Evolutionary conservation across 2,113 vertebrate genomes (phyloP).

Genomic region (Coptodon rendalli): DNA sequence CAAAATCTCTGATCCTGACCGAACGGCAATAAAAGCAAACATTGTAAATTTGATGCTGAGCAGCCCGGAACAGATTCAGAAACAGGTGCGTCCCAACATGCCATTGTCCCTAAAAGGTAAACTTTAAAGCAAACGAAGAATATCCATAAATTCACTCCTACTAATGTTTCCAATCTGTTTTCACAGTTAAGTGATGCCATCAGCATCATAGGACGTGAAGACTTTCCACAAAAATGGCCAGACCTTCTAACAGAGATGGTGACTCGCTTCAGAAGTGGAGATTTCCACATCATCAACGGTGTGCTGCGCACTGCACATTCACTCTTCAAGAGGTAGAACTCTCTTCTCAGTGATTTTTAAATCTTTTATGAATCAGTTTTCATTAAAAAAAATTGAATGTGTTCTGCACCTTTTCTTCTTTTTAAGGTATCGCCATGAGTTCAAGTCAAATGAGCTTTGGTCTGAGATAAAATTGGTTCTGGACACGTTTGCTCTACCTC

Average conservation of each 20-base stretch:
- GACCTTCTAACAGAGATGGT: constrained; percentile 97
- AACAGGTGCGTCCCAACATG: constrained; percentile 79
- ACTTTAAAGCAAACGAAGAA: not conserved
- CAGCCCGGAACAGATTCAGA: constrained; percentile 98
- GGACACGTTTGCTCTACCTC: constrained; percentile 91
- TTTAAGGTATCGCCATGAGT: constrained; percentile 93
- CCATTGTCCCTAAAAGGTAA: not conserved
- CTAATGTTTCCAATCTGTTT: not conserved
- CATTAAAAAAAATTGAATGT: not conserved
- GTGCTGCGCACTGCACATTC: constrained; percentile 95
- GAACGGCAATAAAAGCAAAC: constrained; percentile 93
- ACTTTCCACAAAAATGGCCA: constrained; percentile 98
- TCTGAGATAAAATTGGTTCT: constrained; percentile 95
- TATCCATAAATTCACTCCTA: not conserved
- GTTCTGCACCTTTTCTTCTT: not conserved
- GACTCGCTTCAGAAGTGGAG: constrained; percentile 92
- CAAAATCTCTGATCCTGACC: constrained; percentile 90
- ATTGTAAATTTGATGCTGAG: constrained; percentile 98
- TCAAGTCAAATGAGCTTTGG: constrained; percentile 98
- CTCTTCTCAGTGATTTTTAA: not conserved
- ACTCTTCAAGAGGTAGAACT: constrained; percentile 87
- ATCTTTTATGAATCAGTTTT: not conserved
- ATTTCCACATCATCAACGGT: constrained; percentile 97
- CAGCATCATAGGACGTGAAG: constrained; percentile 95
- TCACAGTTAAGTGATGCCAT: constrained; percentile 94